These are phyloP conservation scores for Cebidichthys violaceus DNA, from an alignment of 2,113 vertebrate genomes.

Conservation along the genomic window DNA sequence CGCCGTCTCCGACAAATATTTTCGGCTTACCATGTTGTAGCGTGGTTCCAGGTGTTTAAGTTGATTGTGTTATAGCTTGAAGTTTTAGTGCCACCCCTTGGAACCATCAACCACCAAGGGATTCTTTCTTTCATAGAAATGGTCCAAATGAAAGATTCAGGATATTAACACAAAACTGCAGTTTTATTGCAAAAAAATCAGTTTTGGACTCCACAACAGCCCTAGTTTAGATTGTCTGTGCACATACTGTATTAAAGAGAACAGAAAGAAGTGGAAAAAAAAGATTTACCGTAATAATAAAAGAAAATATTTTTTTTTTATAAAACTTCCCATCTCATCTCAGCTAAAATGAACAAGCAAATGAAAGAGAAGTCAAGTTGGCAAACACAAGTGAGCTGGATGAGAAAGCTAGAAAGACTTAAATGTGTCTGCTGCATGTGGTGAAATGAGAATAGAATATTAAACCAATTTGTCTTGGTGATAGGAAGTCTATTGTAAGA, in stretches of 20 bases:
- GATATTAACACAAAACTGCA: constrained; percentile 17
- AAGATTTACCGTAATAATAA: neutral
- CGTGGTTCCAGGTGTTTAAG: too few species aligned
- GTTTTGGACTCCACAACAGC: neutral
- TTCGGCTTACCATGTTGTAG: too few species aligned
- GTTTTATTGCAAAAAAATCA: constrained; percentile 14
- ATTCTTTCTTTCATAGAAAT: constrained; percentile 14
- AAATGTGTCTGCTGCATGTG: neutral
- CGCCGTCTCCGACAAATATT: too few species aligned
- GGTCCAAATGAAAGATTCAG: constrained; percentile 2
- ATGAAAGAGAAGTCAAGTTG: constrained; percentile 29
- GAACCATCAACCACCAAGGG: too few species aligned
- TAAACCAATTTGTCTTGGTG: constrained; percentile 50
- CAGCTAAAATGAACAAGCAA: constrained; percentile 25
- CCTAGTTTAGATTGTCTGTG: constrained; percentile 1
- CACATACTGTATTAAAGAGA: neutral
- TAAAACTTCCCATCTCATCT: neutral
- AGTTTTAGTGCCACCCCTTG: too few species aligned
- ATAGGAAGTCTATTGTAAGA: constrained; percentile 25
- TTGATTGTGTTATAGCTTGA: too few species aligned
- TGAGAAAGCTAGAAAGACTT: constrained; percentile 21
- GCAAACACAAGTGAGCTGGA: constrained; percentile 30
- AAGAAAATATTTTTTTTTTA: too few species aligned
- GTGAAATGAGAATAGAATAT: constrained; percentile 45
- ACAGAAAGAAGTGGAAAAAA: neutral